Evolutionary conservation across 2,797 vertebrate species (phyloP).

Genomic region (Channa striata): DNA sequence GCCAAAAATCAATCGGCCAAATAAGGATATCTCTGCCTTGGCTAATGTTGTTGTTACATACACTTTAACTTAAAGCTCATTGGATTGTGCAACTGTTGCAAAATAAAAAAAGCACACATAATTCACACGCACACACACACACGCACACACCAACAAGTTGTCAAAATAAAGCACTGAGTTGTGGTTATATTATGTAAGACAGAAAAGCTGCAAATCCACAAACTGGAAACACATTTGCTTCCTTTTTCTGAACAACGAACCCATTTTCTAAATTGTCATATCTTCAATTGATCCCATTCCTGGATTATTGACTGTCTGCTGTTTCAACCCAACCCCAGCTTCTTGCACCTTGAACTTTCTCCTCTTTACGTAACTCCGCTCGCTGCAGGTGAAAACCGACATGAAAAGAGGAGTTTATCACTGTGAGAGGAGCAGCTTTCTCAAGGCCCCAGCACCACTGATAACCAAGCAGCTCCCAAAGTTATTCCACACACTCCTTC

Average conservation of each 20-base stretch:
- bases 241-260: too few relatives aligned
- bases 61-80: too few relatives aligned
- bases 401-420: conserved; percentile 35
- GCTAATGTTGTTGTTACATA: too few relatives aligned
- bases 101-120: too few relatives aligned
- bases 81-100: too few relatives aligned
- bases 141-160: too few relatives aligned
- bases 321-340: too few relatives aligned
- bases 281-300: background rate
- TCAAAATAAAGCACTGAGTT: too few relatives aligned
- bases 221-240: background rate
- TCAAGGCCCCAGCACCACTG: conserved; percentile 16
- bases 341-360: conserved; percentile 6
- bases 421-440: conserved; percentile 52
- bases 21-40: background rate
- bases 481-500: conserved; percentile 25
- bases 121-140: too few relatives aligned
- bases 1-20: too few relatives aligned
- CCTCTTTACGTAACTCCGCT: background rate
- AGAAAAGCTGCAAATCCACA: background rate
- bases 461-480: conserved; percentile 26
- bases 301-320: background rate
- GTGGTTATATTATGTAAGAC: background rate
- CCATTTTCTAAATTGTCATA: too few relatives aligned
- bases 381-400: conserved; percentile 36